phyloP scores from a whole-genome alignment of 2,797 vertebrate genomes.

The Ara ararauna region DNA sequence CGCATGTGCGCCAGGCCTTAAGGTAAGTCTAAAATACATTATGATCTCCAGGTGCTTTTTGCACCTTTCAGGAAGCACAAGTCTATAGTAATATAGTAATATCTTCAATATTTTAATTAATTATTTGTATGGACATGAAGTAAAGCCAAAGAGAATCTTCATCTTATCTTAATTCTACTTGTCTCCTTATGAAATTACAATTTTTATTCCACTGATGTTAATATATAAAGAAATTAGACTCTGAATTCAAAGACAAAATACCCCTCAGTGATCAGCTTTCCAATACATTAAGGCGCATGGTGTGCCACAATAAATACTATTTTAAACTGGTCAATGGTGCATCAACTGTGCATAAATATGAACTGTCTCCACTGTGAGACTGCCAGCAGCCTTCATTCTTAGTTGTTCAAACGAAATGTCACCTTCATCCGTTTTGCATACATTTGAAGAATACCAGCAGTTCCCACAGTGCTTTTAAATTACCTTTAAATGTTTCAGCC shows the following conservation, averaged over 20 bases:
- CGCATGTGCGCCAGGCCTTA: neutral
- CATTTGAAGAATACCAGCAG: neutral
- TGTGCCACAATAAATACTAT: neutral
- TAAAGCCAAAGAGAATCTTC: neutral
- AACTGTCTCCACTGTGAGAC: neutral
- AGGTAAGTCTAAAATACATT: neutral
- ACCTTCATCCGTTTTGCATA: slow-evolving; percentile 44
- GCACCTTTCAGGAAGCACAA: neutral
- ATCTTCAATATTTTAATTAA: neutral
- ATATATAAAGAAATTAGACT: neutral
- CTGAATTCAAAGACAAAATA: neutral
- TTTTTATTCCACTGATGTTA: neutral
- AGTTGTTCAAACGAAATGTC: neutral
- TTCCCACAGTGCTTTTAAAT: neutral
- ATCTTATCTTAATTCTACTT: neutral
- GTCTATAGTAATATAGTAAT: neutral
- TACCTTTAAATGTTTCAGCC: neutral
- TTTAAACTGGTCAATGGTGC: neutral
- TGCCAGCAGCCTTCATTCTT: slow-evolving; percentile 1
- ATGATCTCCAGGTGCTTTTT: neutral
- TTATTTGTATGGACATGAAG: neutral
- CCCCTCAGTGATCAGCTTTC: neutral
- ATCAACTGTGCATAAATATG: neutral
- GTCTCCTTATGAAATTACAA: neutral
- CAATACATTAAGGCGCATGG: neutral